These are phyloP conservation scores for Hyppa rectilinea DNA, from an alignment of 2,888 invertebrate genomes.

Conservation along the genomic window DNA sequence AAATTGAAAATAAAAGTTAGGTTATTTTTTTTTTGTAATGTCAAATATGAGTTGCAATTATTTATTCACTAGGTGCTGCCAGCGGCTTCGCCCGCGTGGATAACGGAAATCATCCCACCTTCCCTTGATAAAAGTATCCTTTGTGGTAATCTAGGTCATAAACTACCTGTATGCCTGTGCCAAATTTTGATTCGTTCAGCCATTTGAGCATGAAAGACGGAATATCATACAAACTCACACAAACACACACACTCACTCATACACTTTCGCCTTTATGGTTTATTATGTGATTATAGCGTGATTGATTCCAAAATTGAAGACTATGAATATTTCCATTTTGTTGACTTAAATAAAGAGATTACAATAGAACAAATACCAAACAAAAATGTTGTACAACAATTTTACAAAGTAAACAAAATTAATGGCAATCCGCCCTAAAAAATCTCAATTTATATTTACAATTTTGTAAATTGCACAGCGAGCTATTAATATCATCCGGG, in stretches of 20 bases:
- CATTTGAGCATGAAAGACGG: too few relatives aligned
- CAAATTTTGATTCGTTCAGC: too few relatives aligned
- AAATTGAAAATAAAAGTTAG: background rate
- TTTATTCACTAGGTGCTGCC: too few relatives aligned
- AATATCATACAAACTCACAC: too few relatives aligned
- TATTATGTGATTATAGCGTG: too few relatives aligned
- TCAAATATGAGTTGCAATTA: background rate
- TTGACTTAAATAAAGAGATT: background rate
- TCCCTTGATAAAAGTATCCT: too few relatives aligned
- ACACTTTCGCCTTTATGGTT: too few relatives aligned
- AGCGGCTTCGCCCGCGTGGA: too few relatives aligned
- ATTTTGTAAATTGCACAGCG: constrained; percentile 81
- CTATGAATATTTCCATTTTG: background rate
- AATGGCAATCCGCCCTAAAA: constrained; percentile 66
- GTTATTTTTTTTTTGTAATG: background rate
- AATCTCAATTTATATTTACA: constrained; percentile 76
- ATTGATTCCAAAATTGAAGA: background rate
- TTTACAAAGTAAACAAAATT: constrained; percentile 64
- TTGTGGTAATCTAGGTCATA: too few relatives aligned
- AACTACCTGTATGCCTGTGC: too few relatives aligned
- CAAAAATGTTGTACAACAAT: background rate
- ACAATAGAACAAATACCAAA: background rate
- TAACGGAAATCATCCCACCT: too few relatives aligned
- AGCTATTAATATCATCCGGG: constrained; percentile 84
- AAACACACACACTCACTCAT: too few relatives aligned